These are phyloP conservation scores for Hemicordylus capensis DNA, from an alignment of 2,113 vertebrate species.

Conservation along the genomic window DNA sequence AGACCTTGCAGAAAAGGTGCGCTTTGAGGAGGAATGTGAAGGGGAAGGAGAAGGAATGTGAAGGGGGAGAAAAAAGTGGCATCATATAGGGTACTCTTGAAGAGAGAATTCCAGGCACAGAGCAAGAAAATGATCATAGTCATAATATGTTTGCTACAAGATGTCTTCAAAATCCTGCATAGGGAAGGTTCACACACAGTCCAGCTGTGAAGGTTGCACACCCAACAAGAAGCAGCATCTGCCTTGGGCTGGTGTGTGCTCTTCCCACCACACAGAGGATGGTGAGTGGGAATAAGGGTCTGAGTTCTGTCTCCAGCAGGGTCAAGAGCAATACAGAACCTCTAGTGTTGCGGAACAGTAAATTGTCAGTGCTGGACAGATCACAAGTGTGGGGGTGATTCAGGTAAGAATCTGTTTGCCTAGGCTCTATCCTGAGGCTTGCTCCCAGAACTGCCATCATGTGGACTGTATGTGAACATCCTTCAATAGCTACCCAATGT, in stretches of 20 bases:
- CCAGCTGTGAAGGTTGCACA: background rate
- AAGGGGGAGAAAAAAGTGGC: too few relatives aligned
- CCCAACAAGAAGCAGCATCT: background rate
- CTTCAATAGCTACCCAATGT: background rate
- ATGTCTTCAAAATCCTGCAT: background rate
- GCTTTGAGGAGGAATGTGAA: background rate
- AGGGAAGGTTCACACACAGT: background rate
- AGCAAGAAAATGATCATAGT: too few relatives aligned
- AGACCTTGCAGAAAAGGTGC: background rate
- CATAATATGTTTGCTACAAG: background rate
- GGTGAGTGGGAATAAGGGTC: background rate
- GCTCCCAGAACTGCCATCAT: background rate
- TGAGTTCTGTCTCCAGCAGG: background rate
- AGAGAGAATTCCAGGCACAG: background rate
- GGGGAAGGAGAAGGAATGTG: background rate
- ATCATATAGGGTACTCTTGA: background rate
- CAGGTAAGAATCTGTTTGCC: background rate
- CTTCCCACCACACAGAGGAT: background rate
- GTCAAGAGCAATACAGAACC: background rate
- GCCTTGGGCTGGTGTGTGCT: background rate
- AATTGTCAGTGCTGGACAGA: background rate
- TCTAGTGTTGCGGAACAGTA: background rate
- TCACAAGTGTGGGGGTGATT: background rate
- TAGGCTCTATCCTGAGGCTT: background rate
- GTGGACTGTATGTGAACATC: background rate